phyloP scores from a whole-genome alignment of 92 coral and sea anemone genomes.

The Bergia sp. region DNA sequence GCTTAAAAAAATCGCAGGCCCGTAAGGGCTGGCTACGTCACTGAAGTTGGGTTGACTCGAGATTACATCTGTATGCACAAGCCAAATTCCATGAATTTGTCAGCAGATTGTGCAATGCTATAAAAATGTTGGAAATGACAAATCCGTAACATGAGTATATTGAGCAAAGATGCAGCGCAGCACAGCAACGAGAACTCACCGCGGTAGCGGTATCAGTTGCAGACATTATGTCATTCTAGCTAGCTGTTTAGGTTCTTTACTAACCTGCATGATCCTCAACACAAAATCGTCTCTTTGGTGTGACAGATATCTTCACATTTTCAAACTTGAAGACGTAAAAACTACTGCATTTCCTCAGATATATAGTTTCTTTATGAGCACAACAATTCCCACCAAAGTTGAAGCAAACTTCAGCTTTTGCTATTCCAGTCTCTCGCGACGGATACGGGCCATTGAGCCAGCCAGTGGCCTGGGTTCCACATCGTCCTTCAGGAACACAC shows the following conservation, averaged over 20 bases:
- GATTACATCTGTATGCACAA: no score
- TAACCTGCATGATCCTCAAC: background rate
- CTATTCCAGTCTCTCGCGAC: constrained; percentile 23
- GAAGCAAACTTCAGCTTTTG: constrained; percentile 23
- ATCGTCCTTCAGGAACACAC: constrained; percentile 24
- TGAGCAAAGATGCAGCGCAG: no score
- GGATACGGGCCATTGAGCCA: constrained; percentile 32
- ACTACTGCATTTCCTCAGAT: background rate
- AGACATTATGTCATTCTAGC: no score
- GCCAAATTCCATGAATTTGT: no score
- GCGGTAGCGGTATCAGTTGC: no score
- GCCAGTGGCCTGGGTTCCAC: constrained; percentile 34
- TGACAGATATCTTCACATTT: background rate
- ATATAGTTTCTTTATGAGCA: background rate
- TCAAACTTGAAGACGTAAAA: constrained; percentile 21
- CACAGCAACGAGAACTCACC: no score
- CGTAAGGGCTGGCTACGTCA: no score
- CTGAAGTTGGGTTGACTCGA: no score
- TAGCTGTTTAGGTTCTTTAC: background rate
- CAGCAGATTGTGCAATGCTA: no score
- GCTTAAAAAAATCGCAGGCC: no score
- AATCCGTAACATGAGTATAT: no score
- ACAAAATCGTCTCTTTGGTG: constrained; percentile 10
- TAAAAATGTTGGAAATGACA: no score
- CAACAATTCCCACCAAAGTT: constrained; percentile 30